Evolutionary conservation across 2,797 vertebrate species (phyloP), one percentile per base, ranked within the genome.

Genomic region (Muscicapa comitata): DNA sequence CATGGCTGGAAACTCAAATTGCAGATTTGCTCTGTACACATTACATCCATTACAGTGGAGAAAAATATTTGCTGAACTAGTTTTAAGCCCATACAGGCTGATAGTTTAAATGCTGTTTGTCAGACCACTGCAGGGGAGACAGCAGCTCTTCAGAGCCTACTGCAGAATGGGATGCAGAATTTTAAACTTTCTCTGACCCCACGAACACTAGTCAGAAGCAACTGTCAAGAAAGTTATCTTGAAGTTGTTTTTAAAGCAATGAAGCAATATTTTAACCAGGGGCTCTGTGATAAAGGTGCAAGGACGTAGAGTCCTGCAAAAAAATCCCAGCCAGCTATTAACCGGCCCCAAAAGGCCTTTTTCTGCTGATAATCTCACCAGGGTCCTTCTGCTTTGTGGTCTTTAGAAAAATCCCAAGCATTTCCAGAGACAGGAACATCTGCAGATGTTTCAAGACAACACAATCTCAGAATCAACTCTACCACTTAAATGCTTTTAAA

Each of bases 61-160:
- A 75, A 95, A 86, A 90, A 23, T 77, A 88, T 84, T 83, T 92
- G 88, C 90, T 94, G 86, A 81, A 92, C 40, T 62, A 31, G 74
- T 90, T 92, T 84, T 66, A 66, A 78, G 80, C 35, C 55, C 77
- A 76, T 42, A 50, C 0, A 0, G 62, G 59, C 71, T 73, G 86
- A 38, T 73, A 93, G 88, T 73, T 82, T 73, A 53, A 81, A 73
- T 50, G 57, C 21, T 42, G 48, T 63, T 79, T 63, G 71, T 57
- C 45, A 76, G 63, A 55, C 26, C 2, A 6, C 53, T 24, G 42
- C 48, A 70, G 33, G 54, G 29, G 43, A 86, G 73, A 53, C 28
- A 48, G 51, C 33, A 73, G 59, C 17, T 70, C 71, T 73, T 51
- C 71, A 73, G 37, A 62, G 81, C 11, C 11, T 53, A n/a, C 13